Evolutionary conservation across 2,888 invertebrate species (phyloP).

Genomic region (Chironomus riparius): DNA sequence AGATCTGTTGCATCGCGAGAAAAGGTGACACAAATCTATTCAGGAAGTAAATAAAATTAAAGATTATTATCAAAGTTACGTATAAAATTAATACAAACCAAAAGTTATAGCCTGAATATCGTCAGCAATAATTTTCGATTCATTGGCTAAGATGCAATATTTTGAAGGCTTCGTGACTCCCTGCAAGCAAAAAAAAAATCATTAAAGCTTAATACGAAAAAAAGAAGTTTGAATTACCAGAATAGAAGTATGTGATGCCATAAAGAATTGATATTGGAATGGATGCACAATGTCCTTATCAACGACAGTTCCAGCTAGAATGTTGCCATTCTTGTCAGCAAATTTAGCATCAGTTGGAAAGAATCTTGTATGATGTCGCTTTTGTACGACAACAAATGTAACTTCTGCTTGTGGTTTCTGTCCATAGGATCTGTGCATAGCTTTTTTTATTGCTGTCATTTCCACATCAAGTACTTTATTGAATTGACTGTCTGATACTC

Average conservation of each 20-base stretch:
- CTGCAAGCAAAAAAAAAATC: background rate
- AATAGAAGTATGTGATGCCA: constrained; percentile 45
- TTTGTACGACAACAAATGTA: constrained; percentile 90
- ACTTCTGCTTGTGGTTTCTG: constrained; percentile 66
- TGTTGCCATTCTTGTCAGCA: constrained; percentile 53
- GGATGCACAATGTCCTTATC: constrained; percentile 80
- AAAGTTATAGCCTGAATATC: constrained; percentile 71
- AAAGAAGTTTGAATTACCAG: background rate
- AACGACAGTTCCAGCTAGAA: constrained; percentile 79
- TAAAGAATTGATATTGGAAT: constrained; percentile 77
- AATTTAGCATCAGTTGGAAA: constrained; percentile 34
- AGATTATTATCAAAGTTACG: too few relatives aligned
- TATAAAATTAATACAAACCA: constrained; percentile 29
- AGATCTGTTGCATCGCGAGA: constrained; percentile 70
- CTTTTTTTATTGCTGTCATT: constrained; percentile 58
- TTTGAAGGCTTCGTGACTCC: constrained; percentile 81
- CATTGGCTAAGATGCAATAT: constrained; percentile 65
- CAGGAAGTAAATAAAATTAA: too few relatives aligned
- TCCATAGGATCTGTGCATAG: constrained; percentile 45
- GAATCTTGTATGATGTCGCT: constrained; percentile 86
- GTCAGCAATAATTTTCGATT: constrained; percentile 40
- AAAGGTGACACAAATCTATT: constrained; percentile 63
- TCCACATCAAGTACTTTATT: constrained; percentile 56
- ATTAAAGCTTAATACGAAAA: too few relatives aligned
- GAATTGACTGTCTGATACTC: constrained; percentile 82